phyloP scores from a whole-genome alignment of 2,113 vertebrate genomes.

The Oriolus oriolus region DNA sequence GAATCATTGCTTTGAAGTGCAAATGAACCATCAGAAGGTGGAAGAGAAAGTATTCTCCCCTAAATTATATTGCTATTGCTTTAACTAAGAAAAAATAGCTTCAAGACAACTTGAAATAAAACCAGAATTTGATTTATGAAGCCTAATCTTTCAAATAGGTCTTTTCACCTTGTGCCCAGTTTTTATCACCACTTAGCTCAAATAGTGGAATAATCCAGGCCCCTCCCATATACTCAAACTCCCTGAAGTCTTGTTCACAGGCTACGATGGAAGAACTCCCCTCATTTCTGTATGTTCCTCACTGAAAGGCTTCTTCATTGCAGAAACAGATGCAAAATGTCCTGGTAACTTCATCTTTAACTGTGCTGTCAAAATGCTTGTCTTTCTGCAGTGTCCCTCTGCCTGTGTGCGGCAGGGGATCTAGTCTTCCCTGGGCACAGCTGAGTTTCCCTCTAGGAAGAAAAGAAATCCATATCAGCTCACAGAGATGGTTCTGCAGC shows the following conservation, averaged over 20 bases:
- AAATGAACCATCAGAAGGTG: not conserved
- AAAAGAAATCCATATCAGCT: not conserved
- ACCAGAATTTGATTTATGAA: not conserved
- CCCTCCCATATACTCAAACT: not conserved
- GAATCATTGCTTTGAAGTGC: not conserved
- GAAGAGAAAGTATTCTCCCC: not conserved
- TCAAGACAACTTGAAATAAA: not conserved
- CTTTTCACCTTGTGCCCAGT: not conserved
- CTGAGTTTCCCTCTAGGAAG: not conserved
- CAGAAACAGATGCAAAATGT: not conserved
- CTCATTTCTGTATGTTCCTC: not conserved
- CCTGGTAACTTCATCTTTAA: not conserved
- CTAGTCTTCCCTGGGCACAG: not conserved
- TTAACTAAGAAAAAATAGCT: not conserved
- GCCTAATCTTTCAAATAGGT: not conserved
- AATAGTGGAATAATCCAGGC: not conserved
- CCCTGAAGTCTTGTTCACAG: not conserved
- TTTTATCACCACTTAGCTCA: not conserved
- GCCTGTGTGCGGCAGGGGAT: not conserved
- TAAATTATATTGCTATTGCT: not conserved
- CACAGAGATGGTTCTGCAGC: not conserved
- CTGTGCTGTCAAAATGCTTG: not conserved
- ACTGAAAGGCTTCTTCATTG: not conserved
- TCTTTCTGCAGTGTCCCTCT: not conserved
- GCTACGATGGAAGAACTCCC: not conserved